Evolutionary conservation across 2,888 invertebrate species (phyloP).

Genomic region (Coecobrya sp.): DNA sequence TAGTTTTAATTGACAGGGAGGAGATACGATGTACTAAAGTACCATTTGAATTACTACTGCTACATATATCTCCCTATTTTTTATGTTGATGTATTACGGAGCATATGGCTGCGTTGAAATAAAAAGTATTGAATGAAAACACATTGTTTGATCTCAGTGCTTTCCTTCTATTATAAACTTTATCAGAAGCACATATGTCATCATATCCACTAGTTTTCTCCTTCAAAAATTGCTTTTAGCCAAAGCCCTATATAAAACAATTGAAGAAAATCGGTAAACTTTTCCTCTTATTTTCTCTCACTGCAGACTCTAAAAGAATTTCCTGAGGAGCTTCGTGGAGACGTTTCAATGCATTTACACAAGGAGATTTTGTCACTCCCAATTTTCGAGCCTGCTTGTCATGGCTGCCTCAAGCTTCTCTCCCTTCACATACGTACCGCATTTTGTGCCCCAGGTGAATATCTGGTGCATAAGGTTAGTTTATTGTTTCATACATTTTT

Average conservation of each 20-base stretch:
- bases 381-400: slow-evolving; percentile 97
- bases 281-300: slow-evolving; percentile 87
- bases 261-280: slow-evolving; percentile 33
- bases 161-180: background rate
- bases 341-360: slow-evolving; percentile 98
- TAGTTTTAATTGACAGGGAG: slow-evolving; percentile 21
- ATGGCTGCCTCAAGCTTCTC: slow-evolving; percentile 97
- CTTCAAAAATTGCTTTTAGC: slow-evolving; percentile 6
- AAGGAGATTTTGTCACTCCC: slow-evolving; percentile 97
- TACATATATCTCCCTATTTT: background rate
- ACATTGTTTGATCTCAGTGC: slow-evolving; percentile 18
- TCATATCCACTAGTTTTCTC: background rate
- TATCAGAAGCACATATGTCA: background rate
- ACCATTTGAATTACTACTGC: background rate
- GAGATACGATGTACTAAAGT: background rate
- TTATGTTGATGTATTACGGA: background rate
- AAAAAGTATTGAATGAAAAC: background rate
- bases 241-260: slow-evolving; percentile 14
- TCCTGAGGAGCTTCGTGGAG: slow-evolving; percentile 97
- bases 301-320: slow-evolving; percentile 96
- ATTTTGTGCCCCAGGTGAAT: slow-evolving; percentile 99
- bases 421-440: slow-evolving; percentile 97
- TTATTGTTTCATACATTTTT: slow-evolving; percentile 23
- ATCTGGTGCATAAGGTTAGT: slow-evolving; percentile 93
- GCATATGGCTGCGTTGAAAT: background rate